These are phyloP conservation scores for Otus sunia DNA, from an alignment of 2,113 vertebrate species.

Conservation along the genomic window DNA sequence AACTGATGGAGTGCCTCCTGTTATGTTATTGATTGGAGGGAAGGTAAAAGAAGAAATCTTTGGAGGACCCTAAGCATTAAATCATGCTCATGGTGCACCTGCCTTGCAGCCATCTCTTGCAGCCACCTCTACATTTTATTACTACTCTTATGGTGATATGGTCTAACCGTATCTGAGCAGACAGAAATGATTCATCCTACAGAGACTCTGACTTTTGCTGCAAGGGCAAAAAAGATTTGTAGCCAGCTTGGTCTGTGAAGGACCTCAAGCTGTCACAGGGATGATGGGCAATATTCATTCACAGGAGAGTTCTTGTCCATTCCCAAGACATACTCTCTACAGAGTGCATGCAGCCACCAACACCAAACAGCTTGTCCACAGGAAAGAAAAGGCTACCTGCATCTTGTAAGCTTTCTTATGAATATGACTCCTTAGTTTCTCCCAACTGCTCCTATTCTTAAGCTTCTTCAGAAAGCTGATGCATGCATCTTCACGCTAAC, in stretches of 20 bases:
- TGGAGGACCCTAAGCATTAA: background rate
- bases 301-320: background rate
- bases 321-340: background rate
- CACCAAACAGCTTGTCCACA: background rate
- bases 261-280: background rate
- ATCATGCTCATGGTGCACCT: accelerated
- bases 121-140: background rate
- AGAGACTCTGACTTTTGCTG: background rate
- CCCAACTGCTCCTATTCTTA: background rate
- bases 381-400: background rate
- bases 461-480: background rate
- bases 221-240: background rate
- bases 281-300: background rate
- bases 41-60: background rate
- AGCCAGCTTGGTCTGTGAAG: background rate
- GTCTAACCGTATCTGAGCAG: background rate
- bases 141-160: background rate
- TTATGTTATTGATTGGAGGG: background rate
- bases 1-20: background rate
- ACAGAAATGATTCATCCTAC: background rate
- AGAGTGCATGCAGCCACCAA: background rate
- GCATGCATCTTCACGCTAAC: background rate
- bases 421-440: background rate
- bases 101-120: background rate
- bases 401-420: background rate